Evolutionary conservation across 2,888 invertebrate genomes (phyloP), one percentile per base, ranked within the genome.

Genomic region (Auanema freiburgensis): DNA sequence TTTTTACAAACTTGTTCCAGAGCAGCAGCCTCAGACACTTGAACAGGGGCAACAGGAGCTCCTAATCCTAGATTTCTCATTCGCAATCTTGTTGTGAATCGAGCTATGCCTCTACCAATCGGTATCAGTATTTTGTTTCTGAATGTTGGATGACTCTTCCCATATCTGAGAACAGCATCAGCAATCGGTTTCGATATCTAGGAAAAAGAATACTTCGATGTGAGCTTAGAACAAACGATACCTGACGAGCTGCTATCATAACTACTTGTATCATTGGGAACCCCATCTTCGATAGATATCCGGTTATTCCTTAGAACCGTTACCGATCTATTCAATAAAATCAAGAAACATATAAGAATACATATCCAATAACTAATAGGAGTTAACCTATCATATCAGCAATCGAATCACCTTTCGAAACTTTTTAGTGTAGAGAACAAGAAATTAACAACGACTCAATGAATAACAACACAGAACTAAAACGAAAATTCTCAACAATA

Each of bases 181-280:
- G 80, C 77, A 8, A 80, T 70, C 18, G 81, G 81, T 66, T 78
- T 82, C 12, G 81, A 79, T 52, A 82, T 66, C 74, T 72, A 18
- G 14, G 61, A 63, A 55, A 24, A 18, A 6, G 8, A 16, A 10
- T 24, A 33, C n/a, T n/a, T 14, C 16, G 6, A 6, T 11, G 49
- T 49, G 56, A 10, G 43, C 16, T 42, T 10, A 18, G 16, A 21
- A 12, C 33, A 55, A 33, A 33, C 21, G 18, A 21, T n/a, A 69
- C 72, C 71, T 81, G 81, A 64, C 81, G 63, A 4, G 79, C 81
- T 54, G 78, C 75, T 59, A 81, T 81, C 78, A 82, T 74, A 51
- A 79, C 68, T 16, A 81, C 72, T 67, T 81, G 81, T 55, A 81
- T 70, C 75, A 78, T 76, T 6, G 81, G 81, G 42, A 81, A 71